Conservation (phyloP, 2,113 vertebrate genomes). For the Felis chaus region DNA sequence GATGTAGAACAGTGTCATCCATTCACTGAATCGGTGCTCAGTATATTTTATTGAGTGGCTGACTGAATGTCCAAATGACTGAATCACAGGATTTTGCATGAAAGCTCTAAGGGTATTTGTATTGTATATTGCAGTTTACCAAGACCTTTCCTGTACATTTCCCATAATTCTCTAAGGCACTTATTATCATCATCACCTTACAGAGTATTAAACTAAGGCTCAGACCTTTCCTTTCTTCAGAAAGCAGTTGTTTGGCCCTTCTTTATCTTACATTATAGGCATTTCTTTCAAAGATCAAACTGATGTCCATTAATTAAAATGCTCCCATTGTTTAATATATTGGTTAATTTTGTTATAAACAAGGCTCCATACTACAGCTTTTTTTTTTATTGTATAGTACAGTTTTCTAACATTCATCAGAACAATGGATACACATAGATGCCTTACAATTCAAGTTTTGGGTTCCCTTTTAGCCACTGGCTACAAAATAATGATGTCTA, state of each 20-base stretch:
- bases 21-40: neutral
- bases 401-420: neutral
- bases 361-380: neutral
- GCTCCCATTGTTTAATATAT: neutral
- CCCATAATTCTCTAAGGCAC: neutral
- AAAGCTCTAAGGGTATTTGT: neutral
- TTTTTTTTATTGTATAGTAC: neutral
- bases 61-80: neutral
- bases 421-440: neutral
- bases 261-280: neutral
- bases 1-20: neutral
- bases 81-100: neutral
- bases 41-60: neutral
- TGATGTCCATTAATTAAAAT: neutral
- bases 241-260: neutral
- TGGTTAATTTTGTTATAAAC: slow-evolving; percentile 27
- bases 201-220: neutral
- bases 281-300: slow-evolving; percentile 11
- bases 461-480: neutral
- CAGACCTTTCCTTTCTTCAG: neutral
- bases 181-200: neutral
- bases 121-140: neutral
- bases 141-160: neutral
- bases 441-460: neutral
- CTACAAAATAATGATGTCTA: neutral